Conservation (phyloP, 2,797 vertebrate species). For the Micrastur ruficollis region DNA sequence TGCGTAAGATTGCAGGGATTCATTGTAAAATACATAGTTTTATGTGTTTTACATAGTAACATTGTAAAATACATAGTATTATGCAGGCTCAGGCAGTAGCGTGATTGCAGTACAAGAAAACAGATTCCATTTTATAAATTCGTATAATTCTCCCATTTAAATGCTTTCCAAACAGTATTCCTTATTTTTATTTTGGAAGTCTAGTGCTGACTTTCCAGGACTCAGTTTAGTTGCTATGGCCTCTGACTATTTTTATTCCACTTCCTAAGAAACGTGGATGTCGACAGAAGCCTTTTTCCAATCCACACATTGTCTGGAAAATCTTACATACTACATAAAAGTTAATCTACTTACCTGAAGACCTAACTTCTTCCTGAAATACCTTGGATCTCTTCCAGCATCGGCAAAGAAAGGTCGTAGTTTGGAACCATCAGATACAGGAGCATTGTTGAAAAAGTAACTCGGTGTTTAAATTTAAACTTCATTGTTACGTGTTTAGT, state of each 20-base stretch:
- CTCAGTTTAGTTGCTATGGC: background rate
- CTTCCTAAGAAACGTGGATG: background rate
- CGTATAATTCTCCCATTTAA: background rate
- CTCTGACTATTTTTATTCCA: slow-evolving; percentile 15
- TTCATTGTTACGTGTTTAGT: slow-evolving; percentile 7
- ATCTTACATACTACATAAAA: slow-evolving; percentile 11
- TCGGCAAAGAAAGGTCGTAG: background rate
- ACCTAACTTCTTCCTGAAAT: slow-evolving; percentile 29
- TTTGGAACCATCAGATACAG: background rate
- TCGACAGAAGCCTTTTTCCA: background rate
- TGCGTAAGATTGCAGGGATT: background rate
- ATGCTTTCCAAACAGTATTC: background rate
- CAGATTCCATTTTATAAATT: background rate
- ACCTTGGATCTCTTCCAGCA: slow-evolving; percentile 19
- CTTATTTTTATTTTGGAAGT: slow-evolving; percentile 6
- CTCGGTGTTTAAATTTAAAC: slow-evolving; percentile 10
- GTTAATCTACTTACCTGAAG: slow-evolving; percentile 59
- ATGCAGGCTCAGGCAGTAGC: background rate
- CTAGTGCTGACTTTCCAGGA: background rate
- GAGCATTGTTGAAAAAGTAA: slow-evolving; percentile 21
- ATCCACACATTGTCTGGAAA: slow-evolving; percentile 34
- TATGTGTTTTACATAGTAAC: too few relatives aligned
- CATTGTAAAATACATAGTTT: background rate
- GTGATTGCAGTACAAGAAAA: background rate
- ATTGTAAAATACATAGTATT: background rate